Percentiles rank a stretch among this genome's conserved stretches.
These are phyloP conservation scores for Cavia porcellus DNA, from an alignment of 2,113 vertebrate species.

Conservation along the genomic window DNA sequence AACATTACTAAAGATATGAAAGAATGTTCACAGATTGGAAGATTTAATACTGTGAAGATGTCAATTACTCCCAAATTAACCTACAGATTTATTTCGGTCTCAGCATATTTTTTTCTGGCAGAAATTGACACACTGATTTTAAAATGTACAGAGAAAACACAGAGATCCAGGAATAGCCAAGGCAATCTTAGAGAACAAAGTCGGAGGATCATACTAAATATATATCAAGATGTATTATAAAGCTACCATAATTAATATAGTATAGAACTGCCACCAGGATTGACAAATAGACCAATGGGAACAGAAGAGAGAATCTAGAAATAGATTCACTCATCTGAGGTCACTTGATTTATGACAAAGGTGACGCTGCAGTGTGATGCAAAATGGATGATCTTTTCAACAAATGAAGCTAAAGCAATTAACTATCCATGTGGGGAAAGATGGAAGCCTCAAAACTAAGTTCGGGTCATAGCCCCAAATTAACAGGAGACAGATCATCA, in stretches of 20 bases:
- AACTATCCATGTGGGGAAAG: background rate
- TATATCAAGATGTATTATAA: constrained; percentile 54
- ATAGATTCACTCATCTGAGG: constrained; percentile 50
- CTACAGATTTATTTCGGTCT: constrained; percentile 60
- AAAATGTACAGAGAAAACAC: constrained; percentile 58
- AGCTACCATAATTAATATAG: constrained; percentile 12
- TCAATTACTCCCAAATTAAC: constrained; percentile 61
- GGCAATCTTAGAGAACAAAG: constrained; percentile 46
- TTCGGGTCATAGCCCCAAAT: background rate
- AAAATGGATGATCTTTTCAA: constrained; percentile 54
- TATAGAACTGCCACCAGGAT: background rate
- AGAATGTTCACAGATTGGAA: constrained; percentile 49
- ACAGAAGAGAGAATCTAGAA: constrained; percentile 67
- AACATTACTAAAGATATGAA: constrained; percentile 56
- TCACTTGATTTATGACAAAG: constrained; percentile 71
- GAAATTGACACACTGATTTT: constrained; percentile 65
- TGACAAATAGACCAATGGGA: constrained; percentile 39
- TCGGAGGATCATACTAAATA: constrained; percentile 46
- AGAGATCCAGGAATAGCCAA: constrained; percentile 60
- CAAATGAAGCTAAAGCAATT: constrained; percentile 51
- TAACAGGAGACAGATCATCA: background rate
- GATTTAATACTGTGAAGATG: constrained; percentile 45
- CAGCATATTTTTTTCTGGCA: constrained; percentile 54
- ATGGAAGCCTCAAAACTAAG: constrained; percentile 1
- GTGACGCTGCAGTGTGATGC: constrained; percentile 29